phyloP scores from a whole-genome alignment of 2,797 vertebrate genomes.

The Myiotriccus ornatus region DNA sequence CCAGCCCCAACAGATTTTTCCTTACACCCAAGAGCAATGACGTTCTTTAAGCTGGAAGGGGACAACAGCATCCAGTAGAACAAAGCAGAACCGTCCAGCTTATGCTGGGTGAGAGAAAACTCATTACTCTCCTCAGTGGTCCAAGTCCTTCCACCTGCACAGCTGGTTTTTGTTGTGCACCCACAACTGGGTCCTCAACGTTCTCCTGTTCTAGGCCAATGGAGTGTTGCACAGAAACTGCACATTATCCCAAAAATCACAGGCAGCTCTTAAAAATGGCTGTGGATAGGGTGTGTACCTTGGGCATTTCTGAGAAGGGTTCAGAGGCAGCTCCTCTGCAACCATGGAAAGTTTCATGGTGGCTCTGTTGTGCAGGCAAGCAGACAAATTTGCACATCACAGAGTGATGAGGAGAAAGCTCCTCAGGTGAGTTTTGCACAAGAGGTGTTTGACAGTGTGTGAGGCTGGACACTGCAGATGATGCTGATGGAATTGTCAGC shows the following conservation, averaged over 20 bases:
- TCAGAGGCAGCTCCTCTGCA: neutral
- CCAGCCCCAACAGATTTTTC: neutral
- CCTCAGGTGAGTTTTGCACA: neutral
- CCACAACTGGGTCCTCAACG: neutral
- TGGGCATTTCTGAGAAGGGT: neutral
- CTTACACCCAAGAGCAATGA: neutral
- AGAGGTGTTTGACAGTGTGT: fast-evolving
- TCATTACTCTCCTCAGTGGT: neutral
- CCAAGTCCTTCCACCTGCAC: neutral
- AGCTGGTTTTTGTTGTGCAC: neutral
- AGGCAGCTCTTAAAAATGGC: neutral
- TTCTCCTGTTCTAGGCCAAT: neutral
- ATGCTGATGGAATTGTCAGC: neutral
- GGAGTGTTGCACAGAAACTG: neutral
- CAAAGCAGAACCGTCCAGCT: neutral
- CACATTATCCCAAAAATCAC: neutral
- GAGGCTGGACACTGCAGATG: fast-evolving
- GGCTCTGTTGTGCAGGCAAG: neutral
- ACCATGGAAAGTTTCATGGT: neutral
- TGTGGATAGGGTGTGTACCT: fast-evolving
- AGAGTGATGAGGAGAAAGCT: fast-evolving
- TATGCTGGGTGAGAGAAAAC: neutral
- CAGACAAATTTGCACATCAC: neutral
- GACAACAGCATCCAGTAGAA: neutral
- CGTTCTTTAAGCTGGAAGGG: neutral